Base-by-base conservation (phyloP, 1,140 invertebrate species). In the Planococcus citri region DNA sequence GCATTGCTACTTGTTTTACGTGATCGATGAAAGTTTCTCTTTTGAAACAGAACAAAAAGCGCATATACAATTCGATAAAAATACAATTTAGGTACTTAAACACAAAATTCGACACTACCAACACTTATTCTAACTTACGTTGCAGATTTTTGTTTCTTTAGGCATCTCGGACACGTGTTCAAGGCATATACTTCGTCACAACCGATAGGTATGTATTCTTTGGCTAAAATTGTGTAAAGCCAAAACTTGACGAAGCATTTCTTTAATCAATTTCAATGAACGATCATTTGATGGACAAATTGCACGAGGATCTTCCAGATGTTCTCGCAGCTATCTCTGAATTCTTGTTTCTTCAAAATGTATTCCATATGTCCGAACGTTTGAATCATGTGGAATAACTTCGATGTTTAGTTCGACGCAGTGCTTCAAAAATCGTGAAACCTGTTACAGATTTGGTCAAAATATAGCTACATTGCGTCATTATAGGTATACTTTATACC, bases 321-420 rank as follows among this genome's bases (percentile, higher is more conserved):
- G 82, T 82, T 97, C 95, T 67, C 94, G 81, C 27, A 97, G 77
- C n/a, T n/a, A 67, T 86, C 82, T 69, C 82, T 77, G 77, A 90
- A 95, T 72, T 89, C 84, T 33, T 85, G 77, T 71, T 90, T 83
- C 77, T 97, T 97, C 33, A 97, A 79, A 0, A 88, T 87, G 81
- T 91, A 94, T 82, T 97, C 93, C 77, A 95, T 79, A 78, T 98
- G 95, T 1, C 95, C 95, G 80, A 98, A 97, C 4, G 95, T 97
- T 80, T 97, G 96, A 10, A 98, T 83, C 1, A 98, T n/a, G 80
- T 21, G 96, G 96, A 73, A 98, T 92, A 3, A 98, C 85, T 73
- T 90, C 87, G 1, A 98, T 29, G 3, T 24, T 20, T 3, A 21
- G 2, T 1, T n/a, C 17, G 6, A 22, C 10, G 24, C 68, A 69